A percentile compares a stretch with the other conserved stretches of the same genome.
Evolutionary conservation across 1,140 invertebrate species (phyloP).

Genomic region (Mizuhopecten yessoensis): DNA sequence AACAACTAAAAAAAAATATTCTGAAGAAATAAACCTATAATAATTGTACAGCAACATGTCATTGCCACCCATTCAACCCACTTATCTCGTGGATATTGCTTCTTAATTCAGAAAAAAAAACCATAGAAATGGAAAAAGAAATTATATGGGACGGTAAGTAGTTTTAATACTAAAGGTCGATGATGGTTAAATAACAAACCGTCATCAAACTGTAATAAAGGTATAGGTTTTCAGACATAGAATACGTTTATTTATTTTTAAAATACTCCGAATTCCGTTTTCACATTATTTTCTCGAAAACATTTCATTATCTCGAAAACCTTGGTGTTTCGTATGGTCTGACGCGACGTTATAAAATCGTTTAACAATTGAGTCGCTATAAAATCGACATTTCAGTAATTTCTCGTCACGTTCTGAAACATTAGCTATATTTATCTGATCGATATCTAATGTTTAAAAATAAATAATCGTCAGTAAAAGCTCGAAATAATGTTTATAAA

Average conservation of each 20-base stretch:
- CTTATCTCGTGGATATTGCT: too few relatives aligned
- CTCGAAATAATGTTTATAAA: neutral
- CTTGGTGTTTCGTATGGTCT: neutral
- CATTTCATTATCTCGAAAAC: neutral
- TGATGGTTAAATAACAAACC: neutral
- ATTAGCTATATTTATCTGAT: neutral
- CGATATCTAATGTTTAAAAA: neutral
- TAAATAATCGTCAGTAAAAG: neutral
- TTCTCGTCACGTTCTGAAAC: neutral
- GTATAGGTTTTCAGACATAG: neutral
- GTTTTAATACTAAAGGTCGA: neutral
- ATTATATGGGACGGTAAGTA: neutral
- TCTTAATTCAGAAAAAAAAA: neutral
- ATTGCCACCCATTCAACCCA: too few relatives aligned
- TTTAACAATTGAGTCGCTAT: neutral
- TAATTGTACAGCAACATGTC: too few relatives aligned
- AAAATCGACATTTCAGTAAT: neutral
- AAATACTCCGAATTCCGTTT: neutral
- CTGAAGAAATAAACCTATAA: too few relatives aligned
- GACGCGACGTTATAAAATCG: neutral
- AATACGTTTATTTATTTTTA: conserved; percentile 9
- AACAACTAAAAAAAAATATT: too few relatives aligned
- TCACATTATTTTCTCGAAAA: neutral
- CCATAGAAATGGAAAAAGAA: neutral
- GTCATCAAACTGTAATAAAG: neutral